These are phyloP conservation scores for Nomada ferruginata DNA, from an alignment of 2,888 invertebrate species.

Conservation along the genomic window DNA sequence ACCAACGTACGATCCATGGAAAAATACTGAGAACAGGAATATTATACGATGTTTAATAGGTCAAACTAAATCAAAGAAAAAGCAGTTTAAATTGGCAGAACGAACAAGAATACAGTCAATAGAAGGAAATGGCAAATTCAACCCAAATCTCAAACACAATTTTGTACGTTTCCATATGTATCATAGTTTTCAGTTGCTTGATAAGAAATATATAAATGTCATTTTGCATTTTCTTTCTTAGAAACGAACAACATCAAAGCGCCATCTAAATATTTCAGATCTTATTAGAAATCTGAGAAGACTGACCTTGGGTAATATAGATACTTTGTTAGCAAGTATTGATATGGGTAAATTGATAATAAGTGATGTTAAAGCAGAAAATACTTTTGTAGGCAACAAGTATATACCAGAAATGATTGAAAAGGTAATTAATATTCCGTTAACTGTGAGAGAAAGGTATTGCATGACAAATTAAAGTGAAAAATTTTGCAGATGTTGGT, in stretches of 20 bases:
- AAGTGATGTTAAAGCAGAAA: neutral
- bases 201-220: neutral
- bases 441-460: neutral
- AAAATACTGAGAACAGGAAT: neutral
- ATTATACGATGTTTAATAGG: slow-evolving; percentile 26
- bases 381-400: neutral
- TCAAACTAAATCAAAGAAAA: slow-evolving; percentile 18
- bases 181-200: neutral
- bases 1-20: slow-evolving; percentile 31
- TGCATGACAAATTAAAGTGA: neutral
- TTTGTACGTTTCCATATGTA: slow-evolving; percentile 5
- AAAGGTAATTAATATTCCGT: slow-evolving; percentile 2
- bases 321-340: neutral
- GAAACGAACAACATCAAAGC: neutral
- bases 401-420: neutral
- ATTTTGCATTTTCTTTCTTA: neutral
- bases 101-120: slow-evolving; percentile 8
- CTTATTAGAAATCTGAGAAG: slow-evolving; percentile 1
- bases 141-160: neutral
- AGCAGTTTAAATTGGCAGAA: slow-evolving; percentile 11
- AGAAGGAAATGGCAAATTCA: neutral
- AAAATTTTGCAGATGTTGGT: slow-evolving; percentile 11
- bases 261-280: neutral
- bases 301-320: slow-evolving; percentile 17
- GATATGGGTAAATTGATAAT: slow-evolving; percentile 22